phyloP scores from a whole-genome alignment of 2,888 invertebrate species.

The Amphimallon solstitiale region DNA sequence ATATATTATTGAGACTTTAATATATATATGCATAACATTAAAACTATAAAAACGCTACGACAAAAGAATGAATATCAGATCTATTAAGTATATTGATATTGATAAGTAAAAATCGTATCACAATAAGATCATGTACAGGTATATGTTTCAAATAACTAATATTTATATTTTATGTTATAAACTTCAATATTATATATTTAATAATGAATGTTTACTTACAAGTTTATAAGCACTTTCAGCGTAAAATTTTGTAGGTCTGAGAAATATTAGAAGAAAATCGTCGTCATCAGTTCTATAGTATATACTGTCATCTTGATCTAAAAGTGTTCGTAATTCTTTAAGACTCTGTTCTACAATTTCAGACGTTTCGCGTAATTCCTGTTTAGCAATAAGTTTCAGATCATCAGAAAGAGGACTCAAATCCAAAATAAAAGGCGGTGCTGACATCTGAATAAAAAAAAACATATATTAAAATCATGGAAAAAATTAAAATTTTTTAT shows the following conservation, averaged over 20 bases:
- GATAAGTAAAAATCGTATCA: too few species aligned
- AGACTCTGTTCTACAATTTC: slow-evolving; percentile 72
- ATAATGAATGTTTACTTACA: slow-evolving; percentile 72
- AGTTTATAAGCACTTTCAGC: slow-evolving; percentile 82
- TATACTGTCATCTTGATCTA: slow-evolving; percentile 73
- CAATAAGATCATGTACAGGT: too few species aligned
- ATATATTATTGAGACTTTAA: too few species aligned
- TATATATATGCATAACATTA: too few species aligned
- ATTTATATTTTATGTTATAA: slow-evolving; percentile 6
- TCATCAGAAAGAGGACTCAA: slow-evolving; percentile 65
- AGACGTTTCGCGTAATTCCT: slow-evolving; percentile 77
- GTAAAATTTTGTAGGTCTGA: slow-evolving; percentile 86
- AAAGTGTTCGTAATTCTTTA: slow-evolving; percentile 70
- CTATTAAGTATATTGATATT: too few species aligned
- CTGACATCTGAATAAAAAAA: slow-evolving; percentile 52
- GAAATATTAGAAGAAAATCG: slow-evolving; percentile 79
- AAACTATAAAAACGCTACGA: too few species aligned
- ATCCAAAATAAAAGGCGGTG: slow-evolving; percentile 69
- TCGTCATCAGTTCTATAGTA: slow-evolving; percentile 80
- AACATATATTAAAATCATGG: too few species aligned
- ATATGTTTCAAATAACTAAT: too few species aligned
- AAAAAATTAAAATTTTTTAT: too few species aligned
- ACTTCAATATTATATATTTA: background rate
- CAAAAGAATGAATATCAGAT: too few species aligned
- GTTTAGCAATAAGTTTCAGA: slow-evolving; percentile 69